Conservation (phyloP, 2,113 vertebrate species). For the Porphyrio hochstetteri region DNA sequence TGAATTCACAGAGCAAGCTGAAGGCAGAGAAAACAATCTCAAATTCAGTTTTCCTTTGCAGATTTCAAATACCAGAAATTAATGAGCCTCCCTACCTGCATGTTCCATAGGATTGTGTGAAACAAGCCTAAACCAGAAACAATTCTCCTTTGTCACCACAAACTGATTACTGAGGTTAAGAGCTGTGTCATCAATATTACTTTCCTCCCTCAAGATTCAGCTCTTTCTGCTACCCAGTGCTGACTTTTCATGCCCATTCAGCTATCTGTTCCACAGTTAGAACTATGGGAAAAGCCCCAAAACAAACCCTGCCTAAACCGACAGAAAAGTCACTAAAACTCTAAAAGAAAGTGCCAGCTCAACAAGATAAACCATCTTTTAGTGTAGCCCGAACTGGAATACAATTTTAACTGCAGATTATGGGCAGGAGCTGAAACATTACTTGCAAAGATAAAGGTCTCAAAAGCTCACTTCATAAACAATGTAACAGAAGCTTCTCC, state of each 20-base stretch:
- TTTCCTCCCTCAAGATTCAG: background rate
- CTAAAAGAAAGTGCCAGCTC: background rate
- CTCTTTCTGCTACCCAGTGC: background rate
- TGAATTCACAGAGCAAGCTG: background rate
- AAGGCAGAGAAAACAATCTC: background rate
- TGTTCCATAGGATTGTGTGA: fast-evolving
- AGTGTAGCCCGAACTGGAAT: background rate
- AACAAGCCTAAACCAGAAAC: background rate
- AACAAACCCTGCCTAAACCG: background rate
- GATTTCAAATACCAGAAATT: background rate
- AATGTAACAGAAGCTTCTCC: background rate
- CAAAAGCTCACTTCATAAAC: background rate
- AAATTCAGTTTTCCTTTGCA: background rate
- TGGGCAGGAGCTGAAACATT: background rate
- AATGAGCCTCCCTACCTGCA: background rate
- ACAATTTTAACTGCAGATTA: background rate
- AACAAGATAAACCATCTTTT: background rate
- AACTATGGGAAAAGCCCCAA: background rate
- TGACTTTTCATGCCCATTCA: background rate
- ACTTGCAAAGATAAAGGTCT: background rate
- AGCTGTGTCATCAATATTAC: background rate
- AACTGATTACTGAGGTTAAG: background rate
- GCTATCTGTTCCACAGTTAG: background rate
- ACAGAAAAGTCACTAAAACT: background rate
- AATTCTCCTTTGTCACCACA: background rate